Percentiles rank a stretch among this genome's conserved stretches.
These are phyloP conservation scores for Cetoscarus ocellatus DNA, from an alignment of 2,797 vertebrate species.

Conservation along the genomic window DNA sequence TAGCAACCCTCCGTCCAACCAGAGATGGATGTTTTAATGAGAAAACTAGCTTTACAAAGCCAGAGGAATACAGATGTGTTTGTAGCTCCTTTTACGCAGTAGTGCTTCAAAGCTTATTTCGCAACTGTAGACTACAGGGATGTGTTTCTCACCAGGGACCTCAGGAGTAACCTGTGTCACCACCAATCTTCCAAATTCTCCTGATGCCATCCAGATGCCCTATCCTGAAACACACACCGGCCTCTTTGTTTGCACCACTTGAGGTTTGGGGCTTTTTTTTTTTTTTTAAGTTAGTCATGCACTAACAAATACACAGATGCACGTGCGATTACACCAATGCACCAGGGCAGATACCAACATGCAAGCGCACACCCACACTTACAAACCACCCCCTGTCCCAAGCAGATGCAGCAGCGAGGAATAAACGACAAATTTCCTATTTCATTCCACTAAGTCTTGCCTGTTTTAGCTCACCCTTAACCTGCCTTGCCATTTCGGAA, in stretches of 20 bases:
- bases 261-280: slow-evolving; percentile 62
- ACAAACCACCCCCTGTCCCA: slow-evolving; percentile 68
- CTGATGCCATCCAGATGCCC: slow-evolving; percentile 93
- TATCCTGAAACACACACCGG: slow-evolving; percentile 94
- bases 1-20: slow-evolving; percentile 21
- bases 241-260: slow-evolving; percentile 91
- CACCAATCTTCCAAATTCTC: slow-evolving; percentile 85
- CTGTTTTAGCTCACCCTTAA: slow-evolving; percentile 94
- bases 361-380: slow-evolving; percentile 18
- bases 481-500: slow-evolving; percentile 90
- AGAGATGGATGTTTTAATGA: slow-evolving; percentile 24
- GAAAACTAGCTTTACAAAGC: slow-evolving; percentile 28
- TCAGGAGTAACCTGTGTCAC: slow-evolving; percentile 93
- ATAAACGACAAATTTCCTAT: slow-evolving; percentile 90
- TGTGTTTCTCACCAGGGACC: slow-evolving; percentile 88
- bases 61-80: slow-evolving; percentile 31
- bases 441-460: slow-evolving; percentile 84
- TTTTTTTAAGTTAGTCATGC: slow-evolving; percentile 31
- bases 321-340: slow-evolving; percentile 26
- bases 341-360: slow-evolving; percentile 20
- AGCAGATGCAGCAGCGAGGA: slow-evolving; percentile 78
- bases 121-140: slow-evolving; percentile 67
- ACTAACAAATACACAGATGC: slow-evolving; percentile 86
- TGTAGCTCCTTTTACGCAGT: slow-evolving; percentile 39
- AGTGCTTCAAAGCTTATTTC: slow-evolving; percentile 79